phyloP scores from a whole-genome alignment of 64 coral and sea anemone genomes.

The Montipora cactus region DNA sequence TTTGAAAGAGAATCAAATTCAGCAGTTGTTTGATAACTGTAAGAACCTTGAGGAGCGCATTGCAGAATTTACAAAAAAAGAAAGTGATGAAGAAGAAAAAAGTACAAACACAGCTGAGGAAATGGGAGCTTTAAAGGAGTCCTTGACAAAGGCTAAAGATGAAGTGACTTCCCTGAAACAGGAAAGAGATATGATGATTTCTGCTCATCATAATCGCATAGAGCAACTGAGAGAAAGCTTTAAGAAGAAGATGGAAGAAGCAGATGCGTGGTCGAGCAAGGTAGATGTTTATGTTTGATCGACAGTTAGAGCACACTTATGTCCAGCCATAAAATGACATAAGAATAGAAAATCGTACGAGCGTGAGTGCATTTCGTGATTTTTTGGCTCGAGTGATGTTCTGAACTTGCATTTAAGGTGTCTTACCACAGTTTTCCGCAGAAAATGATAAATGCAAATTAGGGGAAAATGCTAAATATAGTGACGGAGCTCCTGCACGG shows the following conservation, averaged over 20 bases:
- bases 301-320: not conserved
- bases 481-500: no score
- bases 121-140: constrained; percentile 76
- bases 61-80: constrained; percentile 42
- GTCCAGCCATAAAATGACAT: not conserved
- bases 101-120: constrained; percentile 62
- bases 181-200: constrained; percentile 96
- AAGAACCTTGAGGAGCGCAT: constrained; percentile 74
- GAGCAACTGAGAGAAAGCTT: constrained; percentile 99
- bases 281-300: constrained; percentile 3
- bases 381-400: no score
- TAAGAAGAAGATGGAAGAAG: constrained; percentile 90
- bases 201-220: constrained; percentile 93
- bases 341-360: no score
- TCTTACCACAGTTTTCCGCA: no score
- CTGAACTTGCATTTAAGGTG: no score
- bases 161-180: constrained; percentile 67
- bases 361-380: no score
- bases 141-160: constrained; percentile 49
- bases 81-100: constrained; percentile 59
- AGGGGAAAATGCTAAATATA: no score
- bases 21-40: constrained; percentile 34
- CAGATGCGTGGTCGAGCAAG: constrained; percentile 77
- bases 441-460: no score
- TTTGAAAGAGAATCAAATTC: constrained; percentile 74